Evolutionary conservation across 53 echinoderm and acorn worm species (phyloP).

Genomic region (Echinarachnius parma): DNA sequence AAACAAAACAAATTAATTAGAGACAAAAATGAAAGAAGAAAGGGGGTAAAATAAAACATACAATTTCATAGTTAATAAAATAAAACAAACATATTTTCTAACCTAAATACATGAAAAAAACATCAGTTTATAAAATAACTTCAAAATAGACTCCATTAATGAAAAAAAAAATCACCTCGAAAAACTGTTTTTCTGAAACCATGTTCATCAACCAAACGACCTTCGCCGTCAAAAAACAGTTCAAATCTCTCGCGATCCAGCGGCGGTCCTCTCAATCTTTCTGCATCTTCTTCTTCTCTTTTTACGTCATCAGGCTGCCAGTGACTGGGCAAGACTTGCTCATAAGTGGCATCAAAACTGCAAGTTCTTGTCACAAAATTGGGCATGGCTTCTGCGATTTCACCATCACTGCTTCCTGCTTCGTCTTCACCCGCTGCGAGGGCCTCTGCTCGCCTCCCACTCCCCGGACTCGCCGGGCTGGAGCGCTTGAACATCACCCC

Average conservation of each 20-base stretch:
- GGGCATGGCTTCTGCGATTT: slow-evolving; percentile 33
- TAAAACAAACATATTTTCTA: no score
- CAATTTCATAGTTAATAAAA: no score
- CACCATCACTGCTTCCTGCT: slow-evolving; percentile 4
- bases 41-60: no score
- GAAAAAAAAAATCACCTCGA: slow-evolving; percentile 59
- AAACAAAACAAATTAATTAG: no score
- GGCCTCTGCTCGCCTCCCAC: slow-evolving; percentile 17
- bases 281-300: slow-evolving; percentile 50
- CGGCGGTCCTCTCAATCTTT: slow-evolving; percentile 56
- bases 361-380: slow-evolving; percentile 64
- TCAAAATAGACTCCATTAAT: neutral
- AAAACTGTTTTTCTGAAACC: slow-evolving; percentile 89
- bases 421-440: slow-evolving; percentile 3
- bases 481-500: slow-evolving; percentile 41
- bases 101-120: no score
- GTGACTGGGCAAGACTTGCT: slow-evolving; percentile 79
- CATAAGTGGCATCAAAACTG: slow-evolving; percentile 87
- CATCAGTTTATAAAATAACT: no score
- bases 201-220: slow-evolving; percentile 87
- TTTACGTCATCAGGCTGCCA: slow-evolving; percentile 74
- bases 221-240: slow-evolving; percentile 81
- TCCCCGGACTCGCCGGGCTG: slow-evolving; percentile 21
- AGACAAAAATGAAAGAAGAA: no score
- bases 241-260: slow-evolving; percentile 77